Evolutionary conservation across 2,888 invertebrate genomes (phyloP).

Genomic region (Acleris sparsana): DNA sequence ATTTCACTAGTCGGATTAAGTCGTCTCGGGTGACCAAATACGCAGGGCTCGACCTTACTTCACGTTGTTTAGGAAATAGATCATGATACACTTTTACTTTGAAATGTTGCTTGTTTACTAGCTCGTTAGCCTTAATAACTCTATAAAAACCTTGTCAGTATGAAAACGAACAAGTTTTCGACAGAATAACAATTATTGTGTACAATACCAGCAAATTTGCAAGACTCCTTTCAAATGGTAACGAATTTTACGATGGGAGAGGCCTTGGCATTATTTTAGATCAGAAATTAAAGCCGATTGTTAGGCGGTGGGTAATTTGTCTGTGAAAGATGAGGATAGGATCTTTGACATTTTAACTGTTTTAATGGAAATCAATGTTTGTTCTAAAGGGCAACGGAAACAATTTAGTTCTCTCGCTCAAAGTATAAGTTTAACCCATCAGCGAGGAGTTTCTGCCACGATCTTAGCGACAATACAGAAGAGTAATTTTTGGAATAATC

Average conservation of each 20-base stretch:
- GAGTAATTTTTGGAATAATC: too few species aligned
- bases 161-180: conserved; percentile 39
- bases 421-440: too few species aligned
- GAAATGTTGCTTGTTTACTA: conserved; percentile 36
- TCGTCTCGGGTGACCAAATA: conserved; percentile 3
- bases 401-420: too few species aligned
- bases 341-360: conserved; percentile 20
- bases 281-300: conserved; percentile 34
- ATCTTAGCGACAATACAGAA: too few species aligned
- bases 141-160: conserved; percentile 38
- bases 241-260: conserved; percentile 45
- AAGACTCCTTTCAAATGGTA: conserved; percentile 38
- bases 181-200: conserved; percentile 43
- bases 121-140: conserved; percentile 45
- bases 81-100: conserved; percentile 14
- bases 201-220: conserved; percentile 40
- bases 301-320: conserved; percentile 11
- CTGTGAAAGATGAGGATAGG: conserved; percentile 8
- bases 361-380: not conserved
- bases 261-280: conserved; percentile 43
- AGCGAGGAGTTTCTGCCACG: too few species aligned
- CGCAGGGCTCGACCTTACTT: conserved; percentile 20
- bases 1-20: conserved; percentile 19
- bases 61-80: conserved; percentile 8
- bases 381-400: too few species aligned